Conservation (phyloP, 2,797 vertebrate species). For the Mustela erminea region DNA sequence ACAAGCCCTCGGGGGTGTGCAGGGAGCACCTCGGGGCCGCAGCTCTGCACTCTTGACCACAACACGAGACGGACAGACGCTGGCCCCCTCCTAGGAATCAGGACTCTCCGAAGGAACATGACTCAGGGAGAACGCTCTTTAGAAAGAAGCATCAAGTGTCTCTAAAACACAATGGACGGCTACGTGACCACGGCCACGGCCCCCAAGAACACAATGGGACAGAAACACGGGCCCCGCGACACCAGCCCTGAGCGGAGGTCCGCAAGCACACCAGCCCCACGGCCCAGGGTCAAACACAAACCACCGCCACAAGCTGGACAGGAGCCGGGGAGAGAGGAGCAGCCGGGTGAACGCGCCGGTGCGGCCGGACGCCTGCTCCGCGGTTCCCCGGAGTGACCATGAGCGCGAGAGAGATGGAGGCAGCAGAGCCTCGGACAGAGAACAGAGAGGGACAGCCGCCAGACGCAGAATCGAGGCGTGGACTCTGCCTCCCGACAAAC, state of each 20-base stretch:
- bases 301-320: no score
- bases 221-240: neutral
- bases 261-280: fast-evolving
- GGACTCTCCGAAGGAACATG: neutral
- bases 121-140: neutral
- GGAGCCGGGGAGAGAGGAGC: neutral
- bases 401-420: neutral
- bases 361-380: neutral
- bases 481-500: neutral
- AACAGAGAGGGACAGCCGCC: no score
- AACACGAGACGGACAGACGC: neutral
- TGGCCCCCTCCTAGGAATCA: neutral
- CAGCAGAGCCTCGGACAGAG: neutral
- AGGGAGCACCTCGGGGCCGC: neutral
- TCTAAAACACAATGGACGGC: neutral
- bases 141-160: neutral
- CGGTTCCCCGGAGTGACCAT: neutral
- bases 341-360: neutral
- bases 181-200: neutral
- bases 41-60: fast-evolving
- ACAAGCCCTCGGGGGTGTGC: neutral
- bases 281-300: neutral
- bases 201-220: neutral
- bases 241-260: neutral
- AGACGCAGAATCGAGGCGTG: fast-evolving